Base-by-base conservation (phyloP, 2,797 vertebrate species). In the Rhynchotus rufescens region DNA sequence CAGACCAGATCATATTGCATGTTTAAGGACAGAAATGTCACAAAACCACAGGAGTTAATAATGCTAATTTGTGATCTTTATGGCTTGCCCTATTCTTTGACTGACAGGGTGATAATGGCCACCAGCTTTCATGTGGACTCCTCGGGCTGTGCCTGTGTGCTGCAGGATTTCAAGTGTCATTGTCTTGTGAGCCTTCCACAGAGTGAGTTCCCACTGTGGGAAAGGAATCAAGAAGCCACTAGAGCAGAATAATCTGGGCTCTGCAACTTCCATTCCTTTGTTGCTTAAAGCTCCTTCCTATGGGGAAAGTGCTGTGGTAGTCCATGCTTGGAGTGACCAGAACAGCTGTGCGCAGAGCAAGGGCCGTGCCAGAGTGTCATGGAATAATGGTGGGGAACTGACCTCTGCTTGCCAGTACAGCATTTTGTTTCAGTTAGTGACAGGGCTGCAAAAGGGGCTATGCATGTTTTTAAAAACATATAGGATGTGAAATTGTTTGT, bases 241-340 rank as follows among this genome's bases (percentile, higher is more conserved):
- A 95, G 97, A 98, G 98, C 97, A 98, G 97, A 98, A 98, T 97
- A 97, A 98, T 97, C 97, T 95, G 93, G 96, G 97, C 97, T 98
- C 97, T 97, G 96, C 96, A 97, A 83, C 86, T 84, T 97, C 97
- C 79, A 60, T 87, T 82, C 96, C 97, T 97, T 97, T 98, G 98
- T 97, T 95, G 54, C 64, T 93, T 88, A 80, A 88, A 95, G 85
- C 83, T 86, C 72, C 26, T 73, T 89, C 77, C 60, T 88, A 69
- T 87, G 88, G 87, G 62, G 91, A 93, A 73, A 72, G 59, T 93
- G 85, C 93, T 90, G 90, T 97, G 89, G 90, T 97, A 69, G 87
- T 73, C 90, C 78, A 64, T 74, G 92, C 71, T 77, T 84, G 69
- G 62, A 80, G 30, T 66, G n/a, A 66, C 1, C 1, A 64, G 67